Conservation (phyloP, 2,888 invertebrate species). For the Agrypnus murinus region DNA sequence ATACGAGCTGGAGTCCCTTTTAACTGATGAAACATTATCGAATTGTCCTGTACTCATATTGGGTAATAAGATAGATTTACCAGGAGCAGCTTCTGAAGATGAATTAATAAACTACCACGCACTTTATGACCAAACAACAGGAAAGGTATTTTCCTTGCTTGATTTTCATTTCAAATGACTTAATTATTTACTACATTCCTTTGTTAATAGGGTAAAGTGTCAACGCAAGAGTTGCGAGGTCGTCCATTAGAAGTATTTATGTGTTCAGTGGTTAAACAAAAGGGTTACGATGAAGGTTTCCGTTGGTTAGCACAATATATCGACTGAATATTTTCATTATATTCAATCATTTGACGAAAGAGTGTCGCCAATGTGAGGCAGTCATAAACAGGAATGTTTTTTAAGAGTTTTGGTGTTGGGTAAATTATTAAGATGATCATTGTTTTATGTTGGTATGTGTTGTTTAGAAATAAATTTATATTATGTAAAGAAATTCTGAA, state of each 20-base stretch:
- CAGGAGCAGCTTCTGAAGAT: slow-evolving; percentile 97
- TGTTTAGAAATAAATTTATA: slow-evolving; percentile 29
- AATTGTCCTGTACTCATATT: slow-evolving; percentile 98
- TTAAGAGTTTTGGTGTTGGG: slow-evolving; percentile 44
- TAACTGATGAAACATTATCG: slow-evolving; percentile 97
- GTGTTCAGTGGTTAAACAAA: slow-evolving; percentile 99
- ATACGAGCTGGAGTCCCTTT: slow-evolving; percentile 89
- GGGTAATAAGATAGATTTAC: slow-evolving; percentile 99
- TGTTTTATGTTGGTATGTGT: slow-evolving; percentile 36
- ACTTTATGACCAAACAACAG: slow-evolving; percentile 96
- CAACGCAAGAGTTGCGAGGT: slow-evolving; percentile 91
- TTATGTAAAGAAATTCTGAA: slow-evolving; percentile 14
- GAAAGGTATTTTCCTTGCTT: slow-evolving; percentile 87
- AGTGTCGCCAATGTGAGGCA: no score
- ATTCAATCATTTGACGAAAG: slow-evolving; percentile 34
- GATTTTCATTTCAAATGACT: no score
- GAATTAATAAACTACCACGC: slow-evolving; percentile 95
- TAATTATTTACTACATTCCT: no score
- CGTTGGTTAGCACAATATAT: slow-evolving; percentile 99
- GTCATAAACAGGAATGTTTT: slow-evolving; percentile 49
- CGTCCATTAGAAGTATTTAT: slow-evolving; percentile 99
- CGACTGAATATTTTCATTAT: slow-evolving; percentile 78
- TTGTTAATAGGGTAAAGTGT: slow-evolving; percentile 93
- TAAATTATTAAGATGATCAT: slow-evolving; percentile 35
- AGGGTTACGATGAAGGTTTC: slow-evolving; percentile 99